Conservation (phyloP, 1,140 invertebrate genomes). For the Colletes latitarsis region DNA sequence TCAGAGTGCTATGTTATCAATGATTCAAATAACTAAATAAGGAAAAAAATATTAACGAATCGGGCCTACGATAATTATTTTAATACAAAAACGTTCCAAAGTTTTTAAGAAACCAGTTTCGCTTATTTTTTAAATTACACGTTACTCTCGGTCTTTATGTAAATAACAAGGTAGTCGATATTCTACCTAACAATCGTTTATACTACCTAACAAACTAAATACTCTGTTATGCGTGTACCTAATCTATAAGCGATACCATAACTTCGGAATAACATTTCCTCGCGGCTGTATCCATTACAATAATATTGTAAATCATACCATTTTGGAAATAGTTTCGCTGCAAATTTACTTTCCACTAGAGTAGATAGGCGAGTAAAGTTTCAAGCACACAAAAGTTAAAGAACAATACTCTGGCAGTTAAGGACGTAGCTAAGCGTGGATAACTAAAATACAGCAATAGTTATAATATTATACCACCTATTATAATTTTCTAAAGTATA, state of each 20-base stretch:
- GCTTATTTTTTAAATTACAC: too few species aligned
- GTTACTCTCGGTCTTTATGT: background rate
- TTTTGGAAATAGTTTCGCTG: background rate
- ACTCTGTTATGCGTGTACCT: background rate
- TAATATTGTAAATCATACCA: conserved; percentile 1
- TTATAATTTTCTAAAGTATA: too few species aligned
- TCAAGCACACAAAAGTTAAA: background rate
- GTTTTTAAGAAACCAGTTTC: too few species aligned
- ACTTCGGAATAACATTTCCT: background rate
- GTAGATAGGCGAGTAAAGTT: background rate
- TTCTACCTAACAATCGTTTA: background rate
- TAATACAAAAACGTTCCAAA: too few species aligned
- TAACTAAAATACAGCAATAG: too few species aligned
- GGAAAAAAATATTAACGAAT: background rate
- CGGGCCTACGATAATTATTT: too few species aligned
- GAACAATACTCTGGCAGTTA: too few species aligned
- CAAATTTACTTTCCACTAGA: background rate
- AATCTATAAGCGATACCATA: background rate
- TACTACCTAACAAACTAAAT: background rate
- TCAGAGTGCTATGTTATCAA: background rate
- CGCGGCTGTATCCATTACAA: background rate
- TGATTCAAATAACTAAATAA: background rate
- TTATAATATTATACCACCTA: too few species aligned
- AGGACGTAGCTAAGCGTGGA: too few species aligned
- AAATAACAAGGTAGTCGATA: conserved; percentile 11